Base-by-base conservation (phyloP, 2,113 vertebrate genomes). In the Cinclus mexicanus region DNA sequence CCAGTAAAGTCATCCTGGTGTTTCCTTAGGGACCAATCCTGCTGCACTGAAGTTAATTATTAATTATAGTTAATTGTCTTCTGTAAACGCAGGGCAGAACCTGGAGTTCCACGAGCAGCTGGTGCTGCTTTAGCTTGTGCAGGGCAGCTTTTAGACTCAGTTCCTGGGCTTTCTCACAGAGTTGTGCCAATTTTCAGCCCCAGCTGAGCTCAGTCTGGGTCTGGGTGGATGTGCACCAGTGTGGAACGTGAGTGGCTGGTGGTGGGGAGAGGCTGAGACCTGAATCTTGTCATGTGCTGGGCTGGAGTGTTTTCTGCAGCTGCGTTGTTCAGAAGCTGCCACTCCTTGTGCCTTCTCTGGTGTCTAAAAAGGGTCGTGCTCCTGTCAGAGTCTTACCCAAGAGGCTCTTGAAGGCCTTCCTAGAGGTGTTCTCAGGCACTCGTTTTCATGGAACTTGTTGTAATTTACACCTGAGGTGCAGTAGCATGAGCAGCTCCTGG, bases 241-340 rank as follows among this genome's bases (percentile, higher is more conserved):
- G 5, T 12, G 59, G 63, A 59, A 21, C 0, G 0, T 10, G 29
- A 33, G 14, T 33, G 63, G 7, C 41, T 39, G 18, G 20, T 42
- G 56, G 9, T 29, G 14, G 41, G 74, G 81, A 44, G 81, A n/a
- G 70, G 26, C 57, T 25, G 22, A 41, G 15, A 35, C 4, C 8
- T 37, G 55, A 35, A 13, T 77, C 37, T 76, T 76, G 57, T 59
- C 3, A 0, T 14, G 31, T 44, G 7, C 33, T 49, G 41, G 55
- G 9, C 67, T 70, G 71, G 50, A 49, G 57, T 26, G 28, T 83
- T 76, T 82, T 31, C 53, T 93, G 18, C 25, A 56, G 1, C 25
- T 46, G 57, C 25, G 3, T 10, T 41, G 28, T 44, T 79, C 65
- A 85, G 46, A 42, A 61, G 47, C 35, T 89, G 9, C 22, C 16